Evolutionary conservation across 2,797 vertebrate genomes (phyloP).

Genomic region (Pagetopsis macropterus): DNA sequence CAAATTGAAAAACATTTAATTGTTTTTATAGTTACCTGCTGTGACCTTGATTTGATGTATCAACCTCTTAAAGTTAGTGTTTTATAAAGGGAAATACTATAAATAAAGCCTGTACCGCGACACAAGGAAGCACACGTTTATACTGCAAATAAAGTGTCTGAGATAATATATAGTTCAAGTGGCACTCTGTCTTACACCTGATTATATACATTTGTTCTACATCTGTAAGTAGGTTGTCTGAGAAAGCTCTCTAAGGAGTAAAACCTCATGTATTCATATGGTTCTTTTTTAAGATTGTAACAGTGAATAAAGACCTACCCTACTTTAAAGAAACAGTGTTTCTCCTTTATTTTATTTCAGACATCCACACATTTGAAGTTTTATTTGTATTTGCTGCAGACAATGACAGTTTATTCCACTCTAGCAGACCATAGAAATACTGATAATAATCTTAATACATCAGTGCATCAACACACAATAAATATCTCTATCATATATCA

Average conservation of each 20-base stretch:
- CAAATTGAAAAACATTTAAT: too few relatives aligned
- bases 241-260: constrained; percentile 8
- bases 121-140: constrained; percentile 14
- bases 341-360: not conserved
- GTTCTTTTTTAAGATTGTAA: too few relatives aligned
- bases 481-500: not conserved
- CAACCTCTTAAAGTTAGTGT: not conserved
- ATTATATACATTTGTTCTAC: constrained; percentile 13
- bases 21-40: constrained; percentile 20
- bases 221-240: constrained; percentile 6
- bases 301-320: too few relatives aligned
- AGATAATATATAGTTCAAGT: constrained; percentile 19
- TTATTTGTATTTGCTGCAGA: not conserved
- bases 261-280: not conserved
- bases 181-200: constrained; percentile 18
- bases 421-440: not conserved
- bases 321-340: too few relatives aligned
- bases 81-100: not conserved
- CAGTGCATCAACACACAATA: not conserved
- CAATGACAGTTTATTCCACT: constrained; percentile 14
- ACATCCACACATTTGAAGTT: constrained; percentile 1
- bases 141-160: constrained; percentile 31
- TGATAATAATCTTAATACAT: not conserved
- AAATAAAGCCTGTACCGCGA: constrained; percentile 4
- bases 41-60: constrained; percentile 23